These are phyloP conservation scores for Euura saliciscinereae DNA, from an alignment of 1,140 invertebrate genomes.

Conservation along the genomic window DNA sequence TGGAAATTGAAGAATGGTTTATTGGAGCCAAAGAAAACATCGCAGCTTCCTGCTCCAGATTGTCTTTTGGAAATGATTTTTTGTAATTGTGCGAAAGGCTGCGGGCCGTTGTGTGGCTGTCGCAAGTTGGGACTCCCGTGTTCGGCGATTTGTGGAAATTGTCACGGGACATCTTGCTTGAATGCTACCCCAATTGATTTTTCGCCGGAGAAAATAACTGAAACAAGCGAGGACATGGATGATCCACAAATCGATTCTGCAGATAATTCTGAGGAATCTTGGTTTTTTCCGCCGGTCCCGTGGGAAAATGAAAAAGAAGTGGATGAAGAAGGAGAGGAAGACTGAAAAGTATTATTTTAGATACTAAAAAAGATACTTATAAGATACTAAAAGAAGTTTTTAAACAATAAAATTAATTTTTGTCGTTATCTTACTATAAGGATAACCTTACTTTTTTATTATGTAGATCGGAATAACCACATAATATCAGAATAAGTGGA, in stretches of 20 bases:
- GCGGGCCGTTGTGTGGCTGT: slow-evolving; percentile 33
- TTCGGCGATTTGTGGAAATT: slow-evolving; percentile 38
- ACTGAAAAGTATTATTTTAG: background rate
- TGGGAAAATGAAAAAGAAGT: background rate
- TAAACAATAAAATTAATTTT: too few species aligned
- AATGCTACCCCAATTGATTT: slow-evolving; percentile 21
- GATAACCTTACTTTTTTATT: background rate
- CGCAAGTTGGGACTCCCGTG: slow-evolving; percentile 40
- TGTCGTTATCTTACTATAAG: background rate
- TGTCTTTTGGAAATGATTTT: slow-evolving; percentile 36
- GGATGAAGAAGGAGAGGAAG: background rate
- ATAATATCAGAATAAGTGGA: background rate
- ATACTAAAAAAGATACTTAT: background rate
- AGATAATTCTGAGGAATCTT: background rate
- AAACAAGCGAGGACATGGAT: background rate
- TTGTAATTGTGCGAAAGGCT: slow-evolving; percentile 37
- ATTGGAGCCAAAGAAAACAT: slow-evolving; percentile 41
- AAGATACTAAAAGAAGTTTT: too few species aligned
- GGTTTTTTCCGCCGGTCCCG: background rate
- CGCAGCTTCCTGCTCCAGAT: slow-evolving; percentile 40
- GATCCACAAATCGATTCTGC: background rate
- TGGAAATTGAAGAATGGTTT: slow-evolving; percentile 42
- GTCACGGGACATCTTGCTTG: slow-evolving; percentile 27
- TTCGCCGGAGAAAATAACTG: background rate
- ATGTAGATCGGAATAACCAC: background rate